phyloP scores from a whole-genome alignment of 2,888 invertebrate species.

The Pristionchus exspectatus region DNA sequence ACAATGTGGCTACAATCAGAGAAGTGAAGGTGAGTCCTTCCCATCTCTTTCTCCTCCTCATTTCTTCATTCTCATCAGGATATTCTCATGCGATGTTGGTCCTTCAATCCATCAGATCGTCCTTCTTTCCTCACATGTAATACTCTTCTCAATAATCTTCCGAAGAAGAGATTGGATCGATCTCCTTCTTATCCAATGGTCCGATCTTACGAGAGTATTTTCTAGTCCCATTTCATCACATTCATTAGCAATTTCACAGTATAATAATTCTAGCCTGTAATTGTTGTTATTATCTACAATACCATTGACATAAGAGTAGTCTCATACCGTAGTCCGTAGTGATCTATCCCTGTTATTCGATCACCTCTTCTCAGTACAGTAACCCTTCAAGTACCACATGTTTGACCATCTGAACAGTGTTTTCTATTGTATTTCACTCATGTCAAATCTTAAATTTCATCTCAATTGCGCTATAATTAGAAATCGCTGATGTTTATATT shows the following conservation, averaged over 20 bases:
- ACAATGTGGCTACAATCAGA: slow-evolving; percentile 93
- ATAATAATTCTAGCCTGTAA: slow-evolving; percentile 13
- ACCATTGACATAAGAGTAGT: slow-evolving; percentile 40
- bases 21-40: slow-evolving; percentile 90
- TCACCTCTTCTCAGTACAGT: slow-evolving; percentile 25
- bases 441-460: slow-evolving; percentile 16
- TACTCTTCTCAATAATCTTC: slow-evolving; percentile 90
- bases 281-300: not conserved
- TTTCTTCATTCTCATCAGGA: slow-evolving; percentile 84
- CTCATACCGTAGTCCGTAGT: slow-evolving; percentile 48
- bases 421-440: slow-evolving; percentile 30
- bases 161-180: slow-evolving; percentile 94
- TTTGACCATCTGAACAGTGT: slow-evolving; percentile 26
- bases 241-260: slow-evolving; percentile 1
- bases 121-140: slow-evolving; percentile 92
- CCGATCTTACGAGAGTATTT: slow-evolving; percentile 56
- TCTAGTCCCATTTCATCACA: slow-evolving; percentile 34
- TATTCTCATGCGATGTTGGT: slow-evolving; percentile 95
- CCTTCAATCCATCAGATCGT: slow-evolving; percentile 89
- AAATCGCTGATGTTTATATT: not conserved
- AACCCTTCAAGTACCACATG: not conserved
- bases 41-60: not conserved
- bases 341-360: slow-evolving; percentile 23
- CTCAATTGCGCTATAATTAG: slow-evolving; percentile 42
- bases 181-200: slow-evolving; percentile 93